Percentiles rank a stretch among this genome's conserved stretches.
These are phyloP conservation scores for Syndactyla subalaris DNA, from an alignment of 2,797 vertebrate species.

Conservation along the genomic window DNA sequence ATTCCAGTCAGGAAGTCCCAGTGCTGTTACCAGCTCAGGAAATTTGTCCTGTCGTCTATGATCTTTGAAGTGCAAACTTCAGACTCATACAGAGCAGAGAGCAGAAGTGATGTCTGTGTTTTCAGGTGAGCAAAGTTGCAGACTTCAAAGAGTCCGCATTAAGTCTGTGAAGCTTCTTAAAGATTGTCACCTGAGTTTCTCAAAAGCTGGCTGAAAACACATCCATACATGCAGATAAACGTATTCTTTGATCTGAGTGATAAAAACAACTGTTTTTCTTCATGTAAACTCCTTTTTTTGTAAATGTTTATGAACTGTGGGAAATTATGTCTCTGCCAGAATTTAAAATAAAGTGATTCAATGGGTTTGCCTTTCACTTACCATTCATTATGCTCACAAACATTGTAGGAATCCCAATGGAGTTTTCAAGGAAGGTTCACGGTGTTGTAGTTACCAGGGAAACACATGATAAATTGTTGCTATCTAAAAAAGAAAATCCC, in stretches of 20 bases:
- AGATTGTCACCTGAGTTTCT: conserved; percentile 52
- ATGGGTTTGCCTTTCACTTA: conserved; percentile 53
- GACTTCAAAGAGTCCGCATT: conserved; percentile 35
- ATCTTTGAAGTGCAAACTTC: conserved; percentile 51
- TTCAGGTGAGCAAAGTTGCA: conserved; percentile 22
- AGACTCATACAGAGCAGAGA: not conserved
- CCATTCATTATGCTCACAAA: conserved; percentile 44
- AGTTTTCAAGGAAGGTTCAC: conserved; percentile 42
- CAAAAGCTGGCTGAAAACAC: conserved; percentile 2
- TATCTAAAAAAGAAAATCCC: conserved; percentile 57
- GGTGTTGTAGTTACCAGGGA: conserved; percentile 45
- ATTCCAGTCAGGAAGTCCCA: not conserved
- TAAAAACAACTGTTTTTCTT: conserved; percentile 58
- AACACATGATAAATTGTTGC: conserved; percentile 53
- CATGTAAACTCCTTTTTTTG: conserved; percentile 53
- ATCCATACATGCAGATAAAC: conserved; percentile 34
- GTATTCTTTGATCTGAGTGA: conserved; percentile 50
- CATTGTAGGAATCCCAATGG: conserved; percentile 29
- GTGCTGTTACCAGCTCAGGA: not conserved
- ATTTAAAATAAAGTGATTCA: conserved; percentile 57
- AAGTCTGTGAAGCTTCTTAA: conserved; percentile 38
- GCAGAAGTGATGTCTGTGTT: conserved; percentile 17
- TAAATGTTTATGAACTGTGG: conserved; percentile 69
- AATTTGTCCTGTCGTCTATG: not conserved
- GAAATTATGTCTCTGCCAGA: conserved; percentile 63